Evolutionary conservation across 2,797 vertebrate species (phyloP).

Genomic region (Pseudotriccus pelzelni): DNA sequence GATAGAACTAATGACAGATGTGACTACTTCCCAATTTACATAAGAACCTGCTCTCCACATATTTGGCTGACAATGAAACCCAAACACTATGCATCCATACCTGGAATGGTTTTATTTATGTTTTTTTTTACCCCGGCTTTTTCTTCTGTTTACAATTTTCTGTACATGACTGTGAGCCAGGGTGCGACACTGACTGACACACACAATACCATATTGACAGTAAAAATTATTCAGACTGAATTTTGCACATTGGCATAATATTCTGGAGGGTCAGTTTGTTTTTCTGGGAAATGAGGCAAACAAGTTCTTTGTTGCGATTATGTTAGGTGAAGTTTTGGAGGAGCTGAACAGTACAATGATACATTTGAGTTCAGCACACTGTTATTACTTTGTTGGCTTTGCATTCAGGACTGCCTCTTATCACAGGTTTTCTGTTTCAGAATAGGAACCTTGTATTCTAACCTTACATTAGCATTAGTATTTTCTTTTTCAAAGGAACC

Average conservation of each 20-base stretch:
- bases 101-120: background rate
- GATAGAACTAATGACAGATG: background rate
- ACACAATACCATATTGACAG: background rate
- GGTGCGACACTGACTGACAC: background rate
- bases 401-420: background rate
- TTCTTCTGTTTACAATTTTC: background rate
- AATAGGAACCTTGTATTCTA: background rate
- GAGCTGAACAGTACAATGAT: background rate
- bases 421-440: background rate
- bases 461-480: background rate
- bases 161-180: background rate
- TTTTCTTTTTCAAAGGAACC: constrained; percentile 19
- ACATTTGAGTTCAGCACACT: background rate
- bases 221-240: background rate
- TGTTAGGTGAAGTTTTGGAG: background rate
- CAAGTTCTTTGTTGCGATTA: background rate
- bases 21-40: background rate
- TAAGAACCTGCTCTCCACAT: background rate
- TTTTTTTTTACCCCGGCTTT: background rate
- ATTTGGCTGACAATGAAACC: background rate
- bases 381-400: background rate
- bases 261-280: background rate
- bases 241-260: background rate
- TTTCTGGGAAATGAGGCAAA: background rate
- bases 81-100: background rate